A percentile compares a stretch with the other conserved stretches of the same genome.
Evolutionary conservation across 2,797 vertebrate genomes (phyloP).

Genomic region (Notamacropus eugenii): DNA sequence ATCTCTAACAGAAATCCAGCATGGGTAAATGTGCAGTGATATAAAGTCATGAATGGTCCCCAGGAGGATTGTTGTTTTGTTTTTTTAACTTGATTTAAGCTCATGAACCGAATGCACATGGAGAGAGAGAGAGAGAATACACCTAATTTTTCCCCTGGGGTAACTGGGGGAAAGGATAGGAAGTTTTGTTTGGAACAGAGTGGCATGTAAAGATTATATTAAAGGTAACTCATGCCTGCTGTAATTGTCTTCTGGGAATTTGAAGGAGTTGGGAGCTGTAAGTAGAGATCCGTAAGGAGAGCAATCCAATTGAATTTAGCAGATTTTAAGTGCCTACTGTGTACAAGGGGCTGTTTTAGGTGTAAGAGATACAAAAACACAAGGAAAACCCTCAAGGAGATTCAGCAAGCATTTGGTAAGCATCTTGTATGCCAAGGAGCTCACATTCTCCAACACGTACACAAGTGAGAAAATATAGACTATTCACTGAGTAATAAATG

Average conservation of each 20-base stretch:
- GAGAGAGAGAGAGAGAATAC: background rate
- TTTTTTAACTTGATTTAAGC: conserved; percentile 35
- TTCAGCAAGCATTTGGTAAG: background rate
- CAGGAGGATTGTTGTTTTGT: background rate
- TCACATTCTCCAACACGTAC: background rate
- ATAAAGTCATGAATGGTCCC: background rate
- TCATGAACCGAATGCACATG: conserved; percentile 36
- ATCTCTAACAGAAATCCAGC: background rate
- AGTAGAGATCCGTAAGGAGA: background rate
- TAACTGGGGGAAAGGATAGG: conserved; percentile 43
- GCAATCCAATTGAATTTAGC: background rate
- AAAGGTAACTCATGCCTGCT: background rate
- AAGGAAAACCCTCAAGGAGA: background rate
- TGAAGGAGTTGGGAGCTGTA: background rate
- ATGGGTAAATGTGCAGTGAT: background rate
- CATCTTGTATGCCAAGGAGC: background rate
- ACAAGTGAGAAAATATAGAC: background rate
- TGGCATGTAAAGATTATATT: background rate
- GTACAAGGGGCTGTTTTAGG: background rate
- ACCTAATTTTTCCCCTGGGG: conserved; percentile 13
- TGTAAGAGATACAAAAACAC: background rate
- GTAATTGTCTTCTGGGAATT: background rate
- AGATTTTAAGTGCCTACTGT: background rate
- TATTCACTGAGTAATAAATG: background rate
- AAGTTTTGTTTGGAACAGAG: conserved; percentile 38